A percentile compares a stretch with the other conserved stretches of the same genome.
These are phyloP conservation scores for Dysidea cf. avara DNA, from an alignment of 37 sponge, comb jelly and placozoan species.

Conservation along the genomic window DNA sequence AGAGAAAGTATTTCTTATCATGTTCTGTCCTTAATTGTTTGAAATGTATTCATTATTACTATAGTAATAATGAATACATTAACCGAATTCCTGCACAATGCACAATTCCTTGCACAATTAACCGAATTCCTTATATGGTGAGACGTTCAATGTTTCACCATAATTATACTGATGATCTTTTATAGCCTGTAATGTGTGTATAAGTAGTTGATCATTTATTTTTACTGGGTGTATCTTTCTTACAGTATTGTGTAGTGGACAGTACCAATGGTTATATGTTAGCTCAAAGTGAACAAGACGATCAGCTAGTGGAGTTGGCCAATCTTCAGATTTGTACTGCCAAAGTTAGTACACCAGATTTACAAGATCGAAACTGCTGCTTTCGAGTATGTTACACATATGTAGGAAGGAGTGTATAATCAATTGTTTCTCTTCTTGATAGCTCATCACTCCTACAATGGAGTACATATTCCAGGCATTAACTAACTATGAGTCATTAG, in stretches of 20 bases:
- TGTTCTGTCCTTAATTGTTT: no score
- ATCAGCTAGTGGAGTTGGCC: slow-evolving; percentile 53
- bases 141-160: no score
- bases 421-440: not conserved
- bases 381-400: slow-evolving; percentile 56
- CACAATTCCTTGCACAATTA: no score
- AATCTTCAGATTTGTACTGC: slow-evolving; percentile 74
- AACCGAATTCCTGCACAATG: no score
- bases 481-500: slow-evolving; percentile 39
- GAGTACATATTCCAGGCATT: slow-evolving; percentile 80
- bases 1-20: no score
- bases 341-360: slow-evolving; percentile 50
- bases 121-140: no score
- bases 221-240: no score
- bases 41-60: no score
- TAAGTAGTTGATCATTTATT: no score
- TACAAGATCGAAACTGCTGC: slow-evolving; percentile 81
- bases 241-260: slow-evolving; percentile 80
- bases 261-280: slow-evolving; percentile 56
- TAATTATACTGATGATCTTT: no score
- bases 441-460: slow-evolving; percentile 74
- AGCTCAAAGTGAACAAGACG: slow-evolving; percentile 62
- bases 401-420: not conserved
- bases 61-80: no score
- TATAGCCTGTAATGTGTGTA: no score